Percentiles rank a stretch among this genome's conserved stretches.
Conservation (phyloP, 2,113 vertebrate species). For the Tachysurus vachellii region DNA sequence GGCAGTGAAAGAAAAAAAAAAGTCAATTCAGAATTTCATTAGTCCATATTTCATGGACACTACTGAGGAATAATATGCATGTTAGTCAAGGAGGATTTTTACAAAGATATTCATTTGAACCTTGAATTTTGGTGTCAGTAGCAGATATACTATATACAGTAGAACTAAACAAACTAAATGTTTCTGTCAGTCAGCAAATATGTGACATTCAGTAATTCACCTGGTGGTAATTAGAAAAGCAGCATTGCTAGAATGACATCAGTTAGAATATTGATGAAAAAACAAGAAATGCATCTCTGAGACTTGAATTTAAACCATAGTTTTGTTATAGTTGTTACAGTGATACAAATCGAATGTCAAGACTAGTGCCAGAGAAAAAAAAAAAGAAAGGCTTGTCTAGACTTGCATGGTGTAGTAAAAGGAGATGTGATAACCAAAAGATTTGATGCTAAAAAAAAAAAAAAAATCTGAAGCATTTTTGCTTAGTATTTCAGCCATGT, state of each 20-base stretch:
- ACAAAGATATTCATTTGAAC: background rate
- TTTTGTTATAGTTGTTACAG: background rate
- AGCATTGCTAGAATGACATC: background rate
- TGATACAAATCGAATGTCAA: background rate
- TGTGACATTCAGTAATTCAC: background rate
- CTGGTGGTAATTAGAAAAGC: background rate
- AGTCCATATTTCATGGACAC: background rate
- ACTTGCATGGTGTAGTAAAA: background rate
- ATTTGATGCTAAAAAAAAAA: background rate
- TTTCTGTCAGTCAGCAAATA: background rate
- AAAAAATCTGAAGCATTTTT: background rate
- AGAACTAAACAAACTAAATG: background rate
- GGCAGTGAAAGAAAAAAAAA: background rate
- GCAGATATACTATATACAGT: background rate
- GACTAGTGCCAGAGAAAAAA: background rate
- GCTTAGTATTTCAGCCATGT: background rate
- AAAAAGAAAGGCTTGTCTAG: background rate
- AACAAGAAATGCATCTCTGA: background rate
- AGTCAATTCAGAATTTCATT: background rate
- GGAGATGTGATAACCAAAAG: background rate
- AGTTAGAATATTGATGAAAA: background rate
- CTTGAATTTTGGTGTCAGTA: background rate
- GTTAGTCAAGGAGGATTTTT: background rate
- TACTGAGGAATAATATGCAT: background rate
- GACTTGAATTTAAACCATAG: background rate